phyloP scores from a whole-genome alignment of 2,113 vertebrate genomes.

The Sebastes fasciatus region DNA sequence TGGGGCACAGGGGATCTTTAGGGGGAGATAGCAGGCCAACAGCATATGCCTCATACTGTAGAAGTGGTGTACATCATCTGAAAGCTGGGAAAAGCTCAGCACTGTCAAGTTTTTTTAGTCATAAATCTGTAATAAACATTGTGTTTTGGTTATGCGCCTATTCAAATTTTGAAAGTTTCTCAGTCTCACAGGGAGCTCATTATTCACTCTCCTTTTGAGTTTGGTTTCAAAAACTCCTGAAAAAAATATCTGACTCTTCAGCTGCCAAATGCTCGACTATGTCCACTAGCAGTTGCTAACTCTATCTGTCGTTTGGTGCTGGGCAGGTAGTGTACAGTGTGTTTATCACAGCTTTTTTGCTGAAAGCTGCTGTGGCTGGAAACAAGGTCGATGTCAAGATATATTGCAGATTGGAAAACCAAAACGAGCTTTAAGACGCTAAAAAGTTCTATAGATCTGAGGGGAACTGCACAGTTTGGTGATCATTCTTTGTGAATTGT shows the following conservation, averaged over 20 bases:
- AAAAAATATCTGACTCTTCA: not conserved
- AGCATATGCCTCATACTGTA: no score
- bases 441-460: no score
- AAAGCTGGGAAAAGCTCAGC: no score
- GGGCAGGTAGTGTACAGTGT: not conserved
- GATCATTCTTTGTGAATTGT: not conserved
- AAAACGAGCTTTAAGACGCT: not conserved
- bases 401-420: not conserved
- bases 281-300: not conserved
- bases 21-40: no score
- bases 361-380: not conserved
- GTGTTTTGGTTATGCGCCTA: no score
- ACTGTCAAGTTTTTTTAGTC: no score
- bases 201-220: not conserved
- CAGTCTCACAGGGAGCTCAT: not conserved
- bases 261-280: not conserved
- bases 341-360: not conserved
- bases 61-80: no score
- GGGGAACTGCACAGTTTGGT: not conserved
- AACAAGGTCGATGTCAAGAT: not conserved
- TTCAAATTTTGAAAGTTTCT: no score
- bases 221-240: not conserved
- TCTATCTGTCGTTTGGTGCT: not conserved
- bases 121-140: no score
- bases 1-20: no score